Percentiles rank a stretch among this genome's conserved stretches.
These are phyloP conservation scores for Hyalella azteca DNA, from an alignment of 2,888 invertebrate species.

Conservation along the genomic window DNA sequence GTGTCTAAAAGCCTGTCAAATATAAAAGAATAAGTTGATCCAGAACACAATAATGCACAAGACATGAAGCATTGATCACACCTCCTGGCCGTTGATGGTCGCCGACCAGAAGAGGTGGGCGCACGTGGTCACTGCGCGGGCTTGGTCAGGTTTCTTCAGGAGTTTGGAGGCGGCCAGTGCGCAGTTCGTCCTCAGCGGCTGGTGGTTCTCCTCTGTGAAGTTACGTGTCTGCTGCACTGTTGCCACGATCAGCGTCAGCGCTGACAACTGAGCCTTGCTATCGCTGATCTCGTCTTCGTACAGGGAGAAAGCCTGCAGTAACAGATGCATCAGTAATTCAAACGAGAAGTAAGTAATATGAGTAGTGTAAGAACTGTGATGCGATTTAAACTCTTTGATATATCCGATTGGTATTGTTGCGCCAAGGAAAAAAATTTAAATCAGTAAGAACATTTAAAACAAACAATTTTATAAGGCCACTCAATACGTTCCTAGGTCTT, in stretches of 20 bases:
- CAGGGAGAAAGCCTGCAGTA: conserved; percentile 91
- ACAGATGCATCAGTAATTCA: too few species aligned
- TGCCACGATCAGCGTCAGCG: conserved; percentile 92
- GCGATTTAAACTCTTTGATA: too few species aligned
- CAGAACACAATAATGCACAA: too few species aligned
- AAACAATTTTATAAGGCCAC: too few species aligned
- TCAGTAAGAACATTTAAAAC: too few species aligned
- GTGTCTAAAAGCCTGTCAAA: too few species aligned
- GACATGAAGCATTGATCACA: neutral
- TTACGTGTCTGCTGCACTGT: conserved; percentile 76
- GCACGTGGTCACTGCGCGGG: conserved; percentile 89
- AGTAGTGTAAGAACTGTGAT: too few species aligned
- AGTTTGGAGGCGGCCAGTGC: conserved; percentile 94
- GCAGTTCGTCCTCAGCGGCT: conserved; percentile 93
- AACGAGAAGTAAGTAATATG: too few species aligned
- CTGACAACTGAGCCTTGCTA: conserved; percentile 93
- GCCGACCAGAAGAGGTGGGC: conserved; percentile 98
- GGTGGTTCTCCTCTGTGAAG: conserved; percentile 95
- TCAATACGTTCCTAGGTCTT: too few species aligned
- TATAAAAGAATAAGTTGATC: too few species aligned
- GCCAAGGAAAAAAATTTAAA: too few species aligned
- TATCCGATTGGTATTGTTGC: too few species aligned
- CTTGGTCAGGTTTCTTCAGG: conserved; percentile 97
- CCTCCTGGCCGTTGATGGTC: neutral
- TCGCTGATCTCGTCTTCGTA: conserved; percentile 99